These are phyloP conservation scores for Varanus salvator DNA, from an alignment of 2,113 vertebrate species.

Conservation along the genomic window DNA sequence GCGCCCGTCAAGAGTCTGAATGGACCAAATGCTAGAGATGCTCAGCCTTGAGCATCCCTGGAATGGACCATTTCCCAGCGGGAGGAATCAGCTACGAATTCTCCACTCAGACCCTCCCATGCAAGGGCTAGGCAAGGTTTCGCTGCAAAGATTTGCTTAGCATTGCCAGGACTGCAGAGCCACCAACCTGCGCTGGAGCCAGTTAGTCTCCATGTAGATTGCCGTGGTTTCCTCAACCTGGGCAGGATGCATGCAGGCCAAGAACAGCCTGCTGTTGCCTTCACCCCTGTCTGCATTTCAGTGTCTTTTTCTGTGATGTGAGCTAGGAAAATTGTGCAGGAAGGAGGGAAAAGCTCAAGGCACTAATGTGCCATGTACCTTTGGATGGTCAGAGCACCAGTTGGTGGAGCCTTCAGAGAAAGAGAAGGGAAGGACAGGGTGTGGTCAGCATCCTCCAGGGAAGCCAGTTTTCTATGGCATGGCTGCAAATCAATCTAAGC, in stretches of 20 bases:
- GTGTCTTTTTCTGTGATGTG: neutral
- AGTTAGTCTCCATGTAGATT: neutral
- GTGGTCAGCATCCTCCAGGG: neutral
- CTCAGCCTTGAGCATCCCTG: neutral
- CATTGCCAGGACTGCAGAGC: neutral
- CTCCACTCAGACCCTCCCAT: no score
- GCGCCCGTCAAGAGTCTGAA: neutral
- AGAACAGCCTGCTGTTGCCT: constrained; percentile 5
- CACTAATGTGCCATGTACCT: neutral
- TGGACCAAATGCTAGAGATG: no score
- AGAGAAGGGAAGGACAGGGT: neutral
- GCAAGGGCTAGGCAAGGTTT: neutral
- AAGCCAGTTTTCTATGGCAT: neutral
- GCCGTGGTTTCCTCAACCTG: neutral
- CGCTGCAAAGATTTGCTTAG: neutral
- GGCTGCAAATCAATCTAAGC: no score
- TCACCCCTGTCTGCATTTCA: neutral
- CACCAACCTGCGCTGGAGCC: neutral
- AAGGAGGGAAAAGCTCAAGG: neutral
- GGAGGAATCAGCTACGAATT: neutral
- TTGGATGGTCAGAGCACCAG: neutral
- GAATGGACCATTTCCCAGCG: neutral
- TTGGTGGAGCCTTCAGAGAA: neutral
- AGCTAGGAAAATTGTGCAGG: neutral
- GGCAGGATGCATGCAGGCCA: neutral